A percentile compares a stretch with the other conserved stretches of the same genome.
phyloP scores from a whole-genome alignment of 1,140 invertebrate genomes.

The Tetranychus urticae region DNA sequence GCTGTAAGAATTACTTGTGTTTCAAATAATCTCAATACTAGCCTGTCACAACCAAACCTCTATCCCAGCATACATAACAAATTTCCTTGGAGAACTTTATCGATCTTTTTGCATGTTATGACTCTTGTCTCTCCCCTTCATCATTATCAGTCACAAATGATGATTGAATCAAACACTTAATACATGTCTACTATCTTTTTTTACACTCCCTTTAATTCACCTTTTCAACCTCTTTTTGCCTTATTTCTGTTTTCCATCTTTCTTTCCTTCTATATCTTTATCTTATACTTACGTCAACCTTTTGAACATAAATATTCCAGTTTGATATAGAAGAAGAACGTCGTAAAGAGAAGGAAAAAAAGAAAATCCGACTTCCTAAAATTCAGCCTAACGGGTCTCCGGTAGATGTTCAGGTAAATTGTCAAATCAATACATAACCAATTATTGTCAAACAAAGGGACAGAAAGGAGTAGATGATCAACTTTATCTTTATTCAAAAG shows the following conservation, averaged over 20 bases:
- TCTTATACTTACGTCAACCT: not conserved
- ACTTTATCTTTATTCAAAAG: not conserved
- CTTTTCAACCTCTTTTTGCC: too few relatives aligned
- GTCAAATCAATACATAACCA: not conserved
- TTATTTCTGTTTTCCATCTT: too few relatives aligned
- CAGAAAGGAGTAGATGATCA: not conserved
- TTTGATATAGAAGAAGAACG: conserved; percentile 18
- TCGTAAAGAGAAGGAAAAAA: conserved; percentile 18
- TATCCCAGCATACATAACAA: not conserved
- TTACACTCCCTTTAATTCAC: not conserved
- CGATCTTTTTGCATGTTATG: too few relatives aligned
- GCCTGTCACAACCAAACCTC: too few relatives aligned
- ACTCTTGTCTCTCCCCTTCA: not conserved
- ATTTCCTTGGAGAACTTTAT: not conserved
- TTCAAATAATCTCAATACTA: not conserved
- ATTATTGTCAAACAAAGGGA: not conserved
- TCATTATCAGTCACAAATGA: too few relatives aligned
- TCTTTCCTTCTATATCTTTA: not conserved
- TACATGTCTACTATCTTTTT: too few relatives aligned
- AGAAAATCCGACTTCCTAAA: conserved; percentile 7
- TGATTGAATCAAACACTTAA: too few relatives aligned
- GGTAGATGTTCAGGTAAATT: conserved; percentile 2
- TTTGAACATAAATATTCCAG: conserved; percentile 2
- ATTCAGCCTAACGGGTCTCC: not conserved
- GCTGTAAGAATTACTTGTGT: conserved; percentile 9